These are phyloP conservation scores for Pristiophorus japonicus DNA, from an alignment of 2,113 vertebrate genomes.

Conservation along the genomic window DNA sequence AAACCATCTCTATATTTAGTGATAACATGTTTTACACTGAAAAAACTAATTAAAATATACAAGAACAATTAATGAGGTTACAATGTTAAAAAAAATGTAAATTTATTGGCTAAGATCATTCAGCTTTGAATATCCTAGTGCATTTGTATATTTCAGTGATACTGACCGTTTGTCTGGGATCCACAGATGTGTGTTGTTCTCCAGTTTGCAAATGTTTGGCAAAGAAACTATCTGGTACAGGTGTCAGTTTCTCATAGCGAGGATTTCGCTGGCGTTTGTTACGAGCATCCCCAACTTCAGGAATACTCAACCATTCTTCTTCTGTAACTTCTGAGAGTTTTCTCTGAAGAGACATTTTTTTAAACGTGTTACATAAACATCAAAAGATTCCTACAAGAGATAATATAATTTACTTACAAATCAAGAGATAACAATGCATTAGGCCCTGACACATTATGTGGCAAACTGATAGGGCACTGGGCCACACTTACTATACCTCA, in stretches of 20 bases:
- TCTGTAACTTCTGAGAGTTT: constrained; percentile 91
- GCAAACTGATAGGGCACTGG: neutral
- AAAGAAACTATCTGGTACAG: constrained; percentile 95
- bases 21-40: neutral
- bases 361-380: neutral
- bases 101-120: neutral
- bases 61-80: neutral
- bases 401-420: neutral
- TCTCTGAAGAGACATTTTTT: constrained; percentile 56
- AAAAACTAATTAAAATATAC: neutral
- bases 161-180: constrained; percentile 84
- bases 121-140: neutral
- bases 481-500: no score
- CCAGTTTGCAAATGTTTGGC: constrained; percentile 88
- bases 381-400: neutral
- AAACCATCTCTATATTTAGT: neutral
- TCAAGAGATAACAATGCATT: neutral
- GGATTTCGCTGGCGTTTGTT: constrained; percentile 96
- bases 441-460: neutral
- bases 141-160: neutral
- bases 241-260: constrained; percentile 90
- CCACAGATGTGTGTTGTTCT: constrained; percentile 82
- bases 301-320: constrained; percentile 96
- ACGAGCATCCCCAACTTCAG: constrained; percentile 91
- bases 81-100: neutral